These are phyloP conservation scores for Malurus melanocephalus DNA, from an alignment of 2,113 vertebrate species.

Conservation along the genomic window DNA sequence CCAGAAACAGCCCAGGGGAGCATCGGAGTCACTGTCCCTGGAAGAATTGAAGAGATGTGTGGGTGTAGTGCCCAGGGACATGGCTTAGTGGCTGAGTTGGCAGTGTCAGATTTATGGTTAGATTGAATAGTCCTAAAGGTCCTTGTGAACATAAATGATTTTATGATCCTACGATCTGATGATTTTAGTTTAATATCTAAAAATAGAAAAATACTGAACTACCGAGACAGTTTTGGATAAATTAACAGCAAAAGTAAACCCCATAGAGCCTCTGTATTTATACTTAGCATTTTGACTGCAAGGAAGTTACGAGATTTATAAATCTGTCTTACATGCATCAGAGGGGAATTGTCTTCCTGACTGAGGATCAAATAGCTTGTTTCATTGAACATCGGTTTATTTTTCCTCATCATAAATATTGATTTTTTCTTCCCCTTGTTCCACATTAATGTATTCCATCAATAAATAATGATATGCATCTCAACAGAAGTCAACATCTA, in stretches of 20 bases:
- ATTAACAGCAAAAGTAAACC: background rate
- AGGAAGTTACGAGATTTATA: background rate
- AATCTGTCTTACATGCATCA: background rate
- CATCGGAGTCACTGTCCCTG: background rate
- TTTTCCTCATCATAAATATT: constrained; percentile 17
- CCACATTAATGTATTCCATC: background rate
- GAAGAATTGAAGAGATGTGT: background rate
- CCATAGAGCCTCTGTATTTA: background rate
- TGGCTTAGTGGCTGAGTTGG: background rate
- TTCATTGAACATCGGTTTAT: background rate
- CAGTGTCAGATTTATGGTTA: background rate
- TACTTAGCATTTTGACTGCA: background rate
- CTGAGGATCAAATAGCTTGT: background rate
- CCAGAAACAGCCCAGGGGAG: background rate
- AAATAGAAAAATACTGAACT: background rate
- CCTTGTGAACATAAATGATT: background rate
- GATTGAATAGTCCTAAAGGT: background rate
- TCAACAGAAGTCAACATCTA: background rate
- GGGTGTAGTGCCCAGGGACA: fast-evolving
- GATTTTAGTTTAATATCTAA: background rate
- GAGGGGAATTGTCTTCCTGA: background rate
- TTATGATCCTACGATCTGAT: background rate
- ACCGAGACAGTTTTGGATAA: background rate
- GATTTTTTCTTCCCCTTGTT: constrained; percentile 28
- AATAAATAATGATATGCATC: constrained; percentile 25